Base-by-base conservation (phyloP, 2,797 vertebrate genomes). In the Cuculus canorus region DNA sequence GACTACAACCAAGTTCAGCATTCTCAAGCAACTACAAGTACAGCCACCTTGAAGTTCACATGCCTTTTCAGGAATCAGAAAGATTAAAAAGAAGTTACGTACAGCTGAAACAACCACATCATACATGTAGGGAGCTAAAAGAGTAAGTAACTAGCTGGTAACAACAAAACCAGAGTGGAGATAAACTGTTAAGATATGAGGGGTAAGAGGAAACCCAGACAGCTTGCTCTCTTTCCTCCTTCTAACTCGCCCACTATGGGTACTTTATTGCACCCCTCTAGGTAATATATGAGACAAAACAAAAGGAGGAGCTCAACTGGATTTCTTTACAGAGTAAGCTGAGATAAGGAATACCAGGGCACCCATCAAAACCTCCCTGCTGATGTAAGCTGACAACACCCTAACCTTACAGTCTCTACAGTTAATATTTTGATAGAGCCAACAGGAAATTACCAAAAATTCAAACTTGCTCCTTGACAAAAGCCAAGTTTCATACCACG, bases 361-460 rank as follows among this genome's bases (percentile, higher is more conserved):
- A 59, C 65, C 10, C 54, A 70, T 4, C 30, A 61, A 68, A 63
- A 22, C 19, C 56, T 65, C 37, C 18, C 17, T 25, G 15, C 60
- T 59, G 52, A 54, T 1, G 0, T 1, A 25, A 45, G 32, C 0
- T 69, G 30, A 50, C 47, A 82, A 27, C 19, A 73, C 5, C 11
- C 3, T 60, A 53, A 37, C 0, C 0, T 33, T 48, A 41, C 35
- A 86, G 48, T 24, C 22, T 56, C 76, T 24, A 4, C 15, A 52
- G 27, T 71, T 47, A 37, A 1, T 47, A 41, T 27, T 64, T 37
- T 77, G 32, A 66, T 17, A 66, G 60, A 91, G 69, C 86, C 88
- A 86, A 70, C 33, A 73, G 68, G 56, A 86, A 91, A 69, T 11
- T 3, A 60, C 41, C 43, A 50, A 82, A 77, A 61, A 72, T 9